A percentile compares a stretch with the other conserved stretches of the same genome.
Evolutionary conservation across 2,888 invertebrate species (phyloP).

Genomic region (Neria commutata): DNA sequence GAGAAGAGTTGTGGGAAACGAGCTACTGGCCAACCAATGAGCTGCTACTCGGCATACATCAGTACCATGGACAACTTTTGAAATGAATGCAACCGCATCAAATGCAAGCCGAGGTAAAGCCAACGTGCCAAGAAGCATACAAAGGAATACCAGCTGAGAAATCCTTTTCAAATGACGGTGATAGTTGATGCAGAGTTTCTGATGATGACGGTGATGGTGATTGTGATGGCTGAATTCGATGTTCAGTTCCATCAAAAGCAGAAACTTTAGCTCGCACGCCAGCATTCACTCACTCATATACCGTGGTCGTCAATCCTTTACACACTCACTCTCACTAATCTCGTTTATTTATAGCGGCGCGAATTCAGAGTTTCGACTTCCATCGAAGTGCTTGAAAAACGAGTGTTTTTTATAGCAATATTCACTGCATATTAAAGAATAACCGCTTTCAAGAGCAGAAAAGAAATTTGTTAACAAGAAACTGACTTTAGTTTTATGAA

Average conservation of each 20-base stretch:
- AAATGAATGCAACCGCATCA: background rate
- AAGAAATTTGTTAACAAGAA: too few species aligned
- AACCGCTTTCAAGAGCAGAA: too few species aligned
- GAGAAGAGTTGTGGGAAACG: background rate
- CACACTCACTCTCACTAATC: too few species aligned
- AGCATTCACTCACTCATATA: background rate
- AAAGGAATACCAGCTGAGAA: too few species aligned
- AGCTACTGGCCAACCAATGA: background rate
- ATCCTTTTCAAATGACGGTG: conserved; percentile 31
- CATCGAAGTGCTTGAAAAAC: too few species aligned
- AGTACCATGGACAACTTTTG: background rate
- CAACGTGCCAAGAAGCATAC: too few species aligned
- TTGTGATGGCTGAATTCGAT: background rate
- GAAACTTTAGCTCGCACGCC: conserved; percentile 5
- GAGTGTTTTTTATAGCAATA: too few species aligned
- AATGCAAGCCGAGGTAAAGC: background rate
- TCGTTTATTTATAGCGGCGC: too few species aligned
- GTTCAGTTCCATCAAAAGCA: conserved; percentile 9
- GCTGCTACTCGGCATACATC: background rate
- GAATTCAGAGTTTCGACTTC: too few species aligned
- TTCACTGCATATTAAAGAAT: too few species aligned
- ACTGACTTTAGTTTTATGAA: too few species aligned
- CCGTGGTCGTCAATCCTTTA: background rate
- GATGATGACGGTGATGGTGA: conserved; percentile 8
- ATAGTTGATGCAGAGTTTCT: too few species aligned